A percentile compares a stretch with the other conserved stretches of the same genome.
These are phyloP conservation scores for Cantharis lateralis DNA, from an alignment of 2,888 invertebrate genomes.

Conservation along the genomic window DNA sequence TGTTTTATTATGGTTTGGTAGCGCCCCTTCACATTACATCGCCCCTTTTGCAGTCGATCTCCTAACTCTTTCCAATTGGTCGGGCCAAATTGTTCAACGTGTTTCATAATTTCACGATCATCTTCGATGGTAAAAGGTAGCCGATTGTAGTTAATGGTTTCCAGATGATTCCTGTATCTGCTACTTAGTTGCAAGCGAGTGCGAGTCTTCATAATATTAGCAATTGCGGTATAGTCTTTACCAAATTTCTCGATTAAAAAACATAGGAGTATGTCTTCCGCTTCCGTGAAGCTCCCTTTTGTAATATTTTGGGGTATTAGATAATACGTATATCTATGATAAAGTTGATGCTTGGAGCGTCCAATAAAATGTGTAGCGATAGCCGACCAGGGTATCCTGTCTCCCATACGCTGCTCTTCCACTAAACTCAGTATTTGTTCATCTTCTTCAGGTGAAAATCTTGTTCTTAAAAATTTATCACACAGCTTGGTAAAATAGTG, in stretches of 20 bases:
- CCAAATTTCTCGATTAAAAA: conserved; percentile 67
- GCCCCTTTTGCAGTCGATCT: conserved; percentile 60
- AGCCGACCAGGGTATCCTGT: conserved; percentile 75
- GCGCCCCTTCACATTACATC: conserved; percentile 58
- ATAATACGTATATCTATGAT: conserved; percentile 60
- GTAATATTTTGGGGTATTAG: conserved; percentile 53
- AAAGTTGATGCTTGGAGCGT: conserved; percentile 68
- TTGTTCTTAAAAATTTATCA: conserved; percentile 46
- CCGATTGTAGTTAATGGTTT: conserved; percentile 50
- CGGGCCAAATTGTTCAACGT: conserved; percentile 52
- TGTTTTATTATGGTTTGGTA: conserved; percentile 59
- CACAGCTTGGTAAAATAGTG: conserved; percentile 63
- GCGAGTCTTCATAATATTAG: conserved; percentile 65
- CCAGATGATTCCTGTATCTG: conserved; percentile 61
- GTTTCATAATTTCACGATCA: conserved; percentile 63
- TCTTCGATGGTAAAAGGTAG: conserved; percentile 69
- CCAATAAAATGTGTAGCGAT: conserved; percentile 67
- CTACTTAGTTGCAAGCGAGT: conserved; percentile 65
- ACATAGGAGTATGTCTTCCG: conserved; percentile 69
- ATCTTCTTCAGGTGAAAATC: conserved; percentile 75
- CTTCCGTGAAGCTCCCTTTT: conserved; percentile 67
- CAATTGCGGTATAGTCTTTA: conserved; percentile 61
- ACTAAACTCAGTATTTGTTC: conserved; percentile 66
- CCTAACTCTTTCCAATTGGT: neutral
- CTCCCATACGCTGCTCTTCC: conserved; percentile 64